Evolutionary conservation across 1,140 invertebrate genomes (phyloP).

Genomic region (Bombus haemorrhoidalis): DNA sequence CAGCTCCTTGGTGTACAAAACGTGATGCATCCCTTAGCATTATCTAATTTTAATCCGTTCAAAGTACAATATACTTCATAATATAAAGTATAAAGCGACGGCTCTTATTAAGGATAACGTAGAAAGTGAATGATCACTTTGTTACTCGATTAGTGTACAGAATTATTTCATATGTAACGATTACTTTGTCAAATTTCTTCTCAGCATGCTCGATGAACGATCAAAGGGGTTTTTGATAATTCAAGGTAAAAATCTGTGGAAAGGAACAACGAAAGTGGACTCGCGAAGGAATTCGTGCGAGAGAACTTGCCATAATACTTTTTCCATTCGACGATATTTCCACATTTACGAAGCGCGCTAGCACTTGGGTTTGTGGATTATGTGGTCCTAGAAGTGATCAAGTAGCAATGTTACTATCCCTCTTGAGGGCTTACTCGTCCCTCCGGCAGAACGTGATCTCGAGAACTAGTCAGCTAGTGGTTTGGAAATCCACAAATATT

Average conservation of each 20-base stretch:
- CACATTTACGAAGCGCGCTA: background rate
- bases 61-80: background rate
- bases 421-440: background rate
- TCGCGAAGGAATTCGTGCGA: background rate
- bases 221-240: background rate
- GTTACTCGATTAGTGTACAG: too few relatives aligned
- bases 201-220: background rate
- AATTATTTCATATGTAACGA: background rate
- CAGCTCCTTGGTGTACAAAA: too few relatives aligned
- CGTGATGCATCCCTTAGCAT: background rate
- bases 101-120: too few relatives aligned
- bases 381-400: conserved; percentile 1
- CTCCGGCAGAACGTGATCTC: background rate
- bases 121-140: too few relatives aligned
- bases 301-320: background rate
- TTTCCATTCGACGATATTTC: background rate
- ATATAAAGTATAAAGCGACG: too few relatives aligned
- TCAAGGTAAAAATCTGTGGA: background rate
- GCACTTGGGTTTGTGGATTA: background rate
- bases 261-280: background rate
- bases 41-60: too few relatives aligned
- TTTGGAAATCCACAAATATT: background rate
- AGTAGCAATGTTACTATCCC: conserved; percentile 3
- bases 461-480: background rate
- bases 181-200: background rate